These are phyloP conservation scores for Furcifer pardalis DNA, from an alignment of 2,797 vertebrate species.

Conservation along the genomic window DNA sequence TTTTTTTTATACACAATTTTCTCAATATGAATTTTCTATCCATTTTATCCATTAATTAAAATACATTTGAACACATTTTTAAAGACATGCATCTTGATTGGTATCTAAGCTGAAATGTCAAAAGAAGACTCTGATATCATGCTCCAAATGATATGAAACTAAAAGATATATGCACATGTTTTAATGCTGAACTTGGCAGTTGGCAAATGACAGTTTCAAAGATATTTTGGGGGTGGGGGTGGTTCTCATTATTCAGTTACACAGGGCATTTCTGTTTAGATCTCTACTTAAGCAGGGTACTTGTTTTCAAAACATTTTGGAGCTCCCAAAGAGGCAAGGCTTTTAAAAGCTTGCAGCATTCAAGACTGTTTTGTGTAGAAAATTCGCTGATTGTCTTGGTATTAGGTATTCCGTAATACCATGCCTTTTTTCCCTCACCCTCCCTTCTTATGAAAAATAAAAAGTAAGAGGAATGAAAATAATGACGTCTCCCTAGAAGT, in stretches of 20 bases:
- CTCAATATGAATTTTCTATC: background rate
- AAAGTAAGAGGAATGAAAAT: conserved; percentile 39
- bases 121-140: too few species aligned
- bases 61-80: background rate
- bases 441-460: background rate
- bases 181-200: too few species aligned
- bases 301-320: background rate
- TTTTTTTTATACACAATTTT: background rate
- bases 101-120: background rate
- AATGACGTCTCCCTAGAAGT: conserved; percentile 44
- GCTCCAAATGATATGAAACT: too few species aligned
- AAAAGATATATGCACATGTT: too few species aligned
- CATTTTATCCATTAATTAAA: background rate
- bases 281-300: background rate
- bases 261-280: background rate
- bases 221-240: too few species aligned
- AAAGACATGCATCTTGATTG: background rate
- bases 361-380: conserved; percentile 49
- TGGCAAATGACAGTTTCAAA: too few species aligned
- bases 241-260: background rate
- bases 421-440: background rate
- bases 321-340: background rate
- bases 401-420: background rate
- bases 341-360: conserved; percentile 23
- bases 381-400: conserved; percentile 7